Base-by-base conservation (phyloP, 2,888 invertebrate genomes). In the Cynaeus angustus region DNA sequence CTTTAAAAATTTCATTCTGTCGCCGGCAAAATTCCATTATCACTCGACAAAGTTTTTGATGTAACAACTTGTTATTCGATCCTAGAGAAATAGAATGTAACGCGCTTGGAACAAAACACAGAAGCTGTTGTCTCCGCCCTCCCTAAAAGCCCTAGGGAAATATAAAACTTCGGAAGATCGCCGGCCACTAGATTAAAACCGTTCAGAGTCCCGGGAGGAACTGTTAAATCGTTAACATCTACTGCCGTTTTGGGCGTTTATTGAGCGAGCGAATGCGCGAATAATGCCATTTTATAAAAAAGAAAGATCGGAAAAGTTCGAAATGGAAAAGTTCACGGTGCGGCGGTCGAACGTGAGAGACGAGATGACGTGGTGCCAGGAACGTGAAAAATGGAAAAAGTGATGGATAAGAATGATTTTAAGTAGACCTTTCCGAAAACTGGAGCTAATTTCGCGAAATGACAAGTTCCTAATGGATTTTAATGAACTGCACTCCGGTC, bases 81-180 rank as follows among this genome's bases (percentile, higher is more conserved):
- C 68, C 58, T 55, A 58, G 58, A 45, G 70, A 71, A 71, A 52
- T 71, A 53, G 61, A 61, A 64, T 72, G 66, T 69, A 66, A 61
- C 61, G 45, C 58, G 52, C 13, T 30, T 56, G 62, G 71, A 70
- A 71, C 72, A 72, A 70, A 68, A 74, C 72, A 64, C 59, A 66
- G 67, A 72, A 72, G 72, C 61, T 72, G 71, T 71, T 66, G 72
- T 71, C 72, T 68, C 72, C 73, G 66, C 70, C 73, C 70, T 67
- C 50, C 56, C 65, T 46, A 53, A 75, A 75, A 67, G 71, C 81
- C 77, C 78, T 30, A 50, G 81, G 81, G 81, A 80, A 81, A 80
- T 82, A 81, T 81, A 80, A 81, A 81, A 80, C 78, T 80, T 77
- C 74, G 77, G 77, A 80, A 81, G 79, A 81, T 80, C 77, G 79